phyloP scores from a whole-genome alignment of 2,888 invertebrate species.

The Metellina segmentata region DNA sequence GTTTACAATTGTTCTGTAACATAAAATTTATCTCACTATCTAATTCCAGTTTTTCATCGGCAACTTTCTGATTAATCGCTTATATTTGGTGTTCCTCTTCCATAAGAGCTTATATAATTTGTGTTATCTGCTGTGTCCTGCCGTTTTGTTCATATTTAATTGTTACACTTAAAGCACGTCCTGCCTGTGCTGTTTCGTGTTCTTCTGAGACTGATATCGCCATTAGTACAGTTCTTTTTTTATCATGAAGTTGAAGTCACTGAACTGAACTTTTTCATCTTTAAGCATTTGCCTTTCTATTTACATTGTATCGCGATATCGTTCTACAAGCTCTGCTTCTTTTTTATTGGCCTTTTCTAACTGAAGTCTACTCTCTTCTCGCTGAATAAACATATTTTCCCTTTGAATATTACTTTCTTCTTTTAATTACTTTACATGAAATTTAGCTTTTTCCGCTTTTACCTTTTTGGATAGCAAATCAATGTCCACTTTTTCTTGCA shows the following conservation, averaged over 20 bases:
- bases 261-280: slow-evolving; percentile 51
- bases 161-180: slow-evolving; percentile 27
- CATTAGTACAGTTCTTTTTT: slow-evolving; percentile 66
- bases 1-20: no score
- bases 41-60: no score
- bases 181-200: slow-evolving; percentile 47
- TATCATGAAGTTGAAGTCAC: slow-evolving; percentile 46
- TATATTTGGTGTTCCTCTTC: slow-evolving; percentile 67
- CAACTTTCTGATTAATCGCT: no score
- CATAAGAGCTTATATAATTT: slow-evolving; percentile 64
- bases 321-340: slow-evolving; percentile 48
- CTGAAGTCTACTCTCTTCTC: slow-evolving; percentile 59
- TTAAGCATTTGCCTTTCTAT: slow-evolving; percentile 57
- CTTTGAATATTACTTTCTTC: slow-evolving; percentile 63
- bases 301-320: slow-evolving; percentile 44
- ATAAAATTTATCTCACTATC: no score
- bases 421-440: slow-evolving; percentile 58
- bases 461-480: slow-evolving; percentile 48
- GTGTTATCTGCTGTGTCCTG: slow-evolving; percentile 47
- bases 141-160: slow-evolving; percentile 62
- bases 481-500: slow-evolving; percentile 64
- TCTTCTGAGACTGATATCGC: slow-evolving; percentile 31
- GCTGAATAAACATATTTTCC: slow-evolving; percentile 49
- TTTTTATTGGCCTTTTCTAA: slow-evolving; percentile 49
- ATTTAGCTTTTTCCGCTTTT: slow-evolving; percentile 60